Base-by-base conservation (phyloP, 2,888 invertebrate species). In the Drosophila putrida region DNA sequence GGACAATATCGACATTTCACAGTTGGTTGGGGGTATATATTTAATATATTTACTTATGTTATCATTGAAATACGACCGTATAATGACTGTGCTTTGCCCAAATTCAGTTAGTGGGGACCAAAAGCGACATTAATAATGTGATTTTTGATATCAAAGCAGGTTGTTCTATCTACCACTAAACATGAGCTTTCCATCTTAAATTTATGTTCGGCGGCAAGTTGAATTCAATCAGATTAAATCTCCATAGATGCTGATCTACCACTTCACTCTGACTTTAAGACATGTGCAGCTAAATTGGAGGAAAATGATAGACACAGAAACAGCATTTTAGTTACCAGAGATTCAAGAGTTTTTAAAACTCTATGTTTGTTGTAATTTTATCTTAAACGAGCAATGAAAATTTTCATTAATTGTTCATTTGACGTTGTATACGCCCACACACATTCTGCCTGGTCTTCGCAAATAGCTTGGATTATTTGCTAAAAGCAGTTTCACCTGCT, bases 11-110 rank as follows among this genome's bases (percentile, higher is more conserved):
- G 68, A 53, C 66, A 65, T 71, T 72, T 80, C 47, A 13, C 13
- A 43, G 15, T 51, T 65, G 50, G 50, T 61, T 68, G 64, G 53
- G 36, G 53, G 62, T 50, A 75, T 75, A 78, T 49, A 50, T 71
- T 75, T 69, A 68, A 72, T 80, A 78, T 63, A 69, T 58, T 53
- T 60, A 70, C 49, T 57, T 54, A 41, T 64, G 71, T 82, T 84
- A 88, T 88, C 88, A 76, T 73, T 88, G 86, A 84, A 80, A 58
- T 88, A 84, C 83, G 84, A 76, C 74, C 77, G 51, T 47, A 78
- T 55, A 78, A 64, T 74, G 63, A 38, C 61, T 31, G 20, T 63
- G 70, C 41, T 53, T 53, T 53, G 66, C 61, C 60, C 59, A 62
- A 50, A 66, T 75, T 77, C 72, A 65, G 72, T 72, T 84, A 47